A percentile compares a stretch with the other conserved stretches of the same genome.
Evolutionary conservation across 2,888 invertebrate species (phyloP).

Genomic region (Agrotis exclamationis): DNA sequence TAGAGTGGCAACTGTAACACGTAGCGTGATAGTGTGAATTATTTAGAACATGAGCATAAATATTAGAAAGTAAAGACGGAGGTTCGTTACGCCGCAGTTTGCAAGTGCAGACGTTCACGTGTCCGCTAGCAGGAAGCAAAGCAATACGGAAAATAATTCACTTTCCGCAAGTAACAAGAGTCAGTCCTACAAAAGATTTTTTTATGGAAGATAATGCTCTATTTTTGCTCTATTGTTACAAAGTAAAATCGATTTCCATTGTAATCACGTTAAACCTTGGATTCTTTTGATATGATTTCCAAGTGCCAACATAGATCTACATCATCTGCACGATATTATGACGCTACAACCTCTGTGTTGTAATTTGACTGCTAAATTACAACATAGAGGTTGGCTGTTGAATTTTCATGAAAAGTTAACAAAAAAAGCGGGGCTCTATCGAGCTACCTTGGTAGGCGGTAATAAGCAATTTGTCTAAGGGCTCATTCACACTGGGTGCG

Average conservation of each 20-base stretch:
- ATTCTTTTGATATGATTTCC: conserved; percentile 30
- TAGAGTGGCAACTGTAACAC: conserved; percentile 53
- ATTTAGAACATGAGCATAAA: conserved; percentile 68
- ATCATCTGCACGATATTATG: conserved; percentile 1
- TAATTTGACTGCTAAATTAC: neutral
- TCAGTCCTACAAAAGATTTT: conserved; percentile 38
- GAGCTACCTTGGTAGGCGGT: too few relatives aligned
- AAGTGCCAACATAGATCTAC: neutral
- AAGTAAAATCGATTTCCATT: conserved; percentile 35
- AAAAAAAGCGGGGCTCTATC: too few relatives aligned
- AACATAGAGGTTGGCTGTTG: too few relatives aligned
- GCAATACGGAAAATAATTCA: conserved; percentile 63
- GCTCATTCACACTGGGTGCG: too few relatives aligned
- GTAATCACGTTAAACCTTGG: conserved; percentile 47
- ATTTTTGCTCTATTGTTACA: conserved; percentile 38
- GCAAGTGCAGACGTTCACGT: conserved; percentile 63
- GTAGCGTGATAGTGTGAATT: conserved; percentile 61
- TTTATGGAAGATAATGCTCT: conserved; percentile 16
- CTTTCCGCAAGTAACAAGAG: conserved; percentile 51
- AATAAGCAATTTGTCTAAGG: too few relatives aligned
- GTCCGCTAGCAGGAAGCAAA: conserved; percentile 66
- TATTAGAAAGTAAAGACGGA: conserved; percentile 68
- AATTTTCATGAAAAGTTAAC: too few relatives aligned
- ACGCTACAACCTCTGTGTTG: neutral
- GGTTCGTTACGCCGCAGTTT: conserved; percentile 58